Percentiles rank a stretch among this genome's conserved stretches.
These are phyloP conservation scores for Sebastes schlegelii DNA, from an alignment of 2,113 vertebrate species.

Conservation along the genomic window DNA sequence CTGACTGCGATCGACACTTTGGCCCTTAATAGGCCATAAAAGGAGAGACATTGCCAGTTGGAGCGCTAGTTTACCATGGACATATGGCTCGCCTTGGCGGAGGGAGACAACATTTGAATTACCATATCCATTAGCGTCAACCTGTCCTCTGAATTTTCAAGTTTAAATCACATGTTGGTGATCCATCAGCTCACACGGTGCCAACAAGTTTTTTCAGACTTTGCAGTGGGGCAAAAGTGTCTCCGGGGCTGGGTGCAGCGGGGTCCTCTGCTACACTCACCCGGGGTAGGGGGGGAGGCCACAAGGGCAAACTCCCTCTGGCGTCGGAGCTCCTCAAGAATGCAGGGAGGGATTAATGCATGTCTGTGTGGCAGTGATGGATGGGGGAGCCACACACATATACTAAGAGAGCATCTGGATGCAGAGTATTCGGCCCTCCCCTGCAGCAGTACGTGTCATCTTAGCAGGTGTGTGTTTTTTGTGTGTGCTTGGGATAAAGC, in stretches of 20 bases:
- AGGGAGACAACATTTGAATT: conserved; percentile 33
- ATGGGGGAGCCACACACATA: conserved; percentile 56
- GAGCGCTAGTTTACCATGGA: conserved; percentile 41
- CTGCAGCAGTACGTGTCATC: conserved; percentile 46
- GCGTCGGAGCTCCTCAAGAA: conserved; percentile 81
- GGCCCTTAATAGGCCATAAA: conserved; percentile 60
- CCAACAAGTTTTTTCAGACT: conserved; percentile 30
- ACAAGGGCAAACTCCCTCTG: conserved; percentile 57
- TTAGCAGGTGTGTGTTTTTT: conserved; percentile 52
- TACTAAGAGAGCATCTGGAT: conserved; percentile 62
- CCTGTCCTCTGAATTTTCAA: conserved; percentile 34
- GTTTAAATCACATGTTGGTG: conserved; percentile 15
- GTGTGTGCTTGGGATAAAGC: conserved; percentile 42
- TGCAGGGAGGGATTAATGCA: conserved; percentile 82
- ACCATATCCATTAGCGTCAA: conserved; percentile 42
- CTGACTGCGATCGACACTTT: conserved; percentile 28
- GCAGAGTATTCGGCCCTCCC: conserved; percentile 42
- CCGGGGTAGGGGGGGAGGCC: conserved; percentile 43
- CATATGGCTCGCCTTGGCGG: conserved; percentile 63
- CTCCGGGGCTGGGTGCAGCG: conserved; percentile 4
- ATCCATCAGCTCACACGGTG: conserved; percentile 1
- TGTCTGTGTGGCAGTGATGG: conserved; percentile 79
- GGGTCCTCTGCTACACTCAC: background rate
- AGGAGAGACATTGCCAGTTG: conserved; percentile 38
- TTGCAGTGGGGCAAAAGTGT: conserved; percentile 7